phyloP scores from a whole-genome alignment of 2,113 vertebrate genomes.

The Sinocyclocheilus anshuiensis region DNA sequence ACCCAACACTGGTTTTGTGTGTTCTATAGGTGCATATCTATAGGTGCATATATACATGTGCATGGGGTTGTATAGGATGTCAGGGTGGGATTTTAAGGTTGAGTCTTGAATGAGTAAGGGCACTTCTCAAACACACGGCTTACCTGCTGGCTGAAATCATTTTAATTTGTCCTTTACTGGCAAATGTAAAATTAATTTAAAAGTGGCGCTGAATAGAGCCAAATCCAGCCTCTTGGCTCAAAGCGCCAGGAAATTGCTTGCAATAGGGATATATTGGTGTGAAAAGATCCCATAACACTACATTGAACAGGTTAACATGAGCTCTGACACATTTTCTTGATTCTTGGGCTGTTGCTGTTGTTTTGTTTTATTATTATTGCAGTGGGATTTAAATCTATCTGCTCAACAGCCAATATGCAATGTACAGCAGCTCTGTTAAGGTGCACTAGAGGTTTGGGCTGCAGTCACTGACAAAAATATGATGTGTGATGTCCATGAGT shows the following conservation, averaged over 20 bases:
- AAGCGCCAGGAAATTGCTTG: conserved; percentile 82
- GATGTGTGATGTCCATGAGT: conserved; percentile 1
- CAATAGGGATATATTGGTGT: conserved; percentile 80
- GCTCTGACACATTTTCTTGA: conserved; percentile 38
- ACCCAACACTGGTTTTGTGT: conserved; percentile 5
- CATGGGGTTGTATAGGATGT: conserved; percentile 11
- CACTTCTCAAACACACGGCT: conserved; percentile 36
- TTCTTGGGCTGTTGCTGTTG: conserved; percentile 27
- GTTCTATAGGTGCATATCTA: background rate
- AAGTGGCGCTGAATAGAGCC: conserved; percentile 69
- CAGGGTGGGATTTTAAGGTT: conserved; percentile 32
- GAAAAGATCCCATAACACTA: conserved; percentile 75
- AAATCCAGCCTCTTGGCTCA: conserved; percentile 71
- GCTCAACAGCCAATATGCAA: background rate
- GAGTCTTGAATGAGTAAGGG: conserved; percentile 26
- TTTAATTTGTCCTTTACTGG: conserved; percentile 71
- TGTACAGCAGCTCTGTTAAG: background rate
- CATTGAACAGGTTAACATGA: conserved; percentile 65
- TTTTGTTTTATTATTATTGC: background rate
- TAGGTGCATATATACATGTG: background rate
- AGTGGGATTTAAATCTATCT: background rate
- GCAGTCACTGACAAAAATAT: conserved; percentile 15
- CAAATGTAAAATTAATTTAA: conserved; percentile 70
- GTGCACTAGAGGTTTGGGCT: background rate
- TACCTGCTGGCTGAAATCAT: conserved; percentile 47